Evolutionary conservation across 1,140 invertebrate genomes (phyloP).

Genomic region (Carcinoscorpius rotundicauda): DNA sequence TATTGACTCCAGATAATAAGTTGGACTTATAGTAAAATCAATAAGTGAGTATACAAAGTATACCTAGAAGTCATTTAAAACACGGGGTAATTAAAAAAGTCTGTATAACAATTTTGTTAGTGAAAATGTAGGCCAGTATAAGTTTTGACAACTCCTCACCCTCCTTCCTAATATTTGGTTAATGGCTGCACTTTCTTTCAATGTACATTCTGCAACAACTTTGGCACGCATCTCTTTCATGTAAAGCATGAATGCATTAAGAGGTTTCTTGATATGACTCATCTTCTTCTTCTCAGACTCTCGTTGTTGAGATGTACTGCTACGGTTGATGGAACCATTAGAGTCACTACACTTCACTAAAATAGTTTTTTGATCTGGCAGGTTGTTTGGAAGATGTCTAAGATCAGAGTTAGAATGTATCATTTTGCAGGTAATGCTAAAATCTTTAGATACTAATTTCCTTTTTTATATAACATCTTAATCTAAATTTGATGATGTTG

Average conservation of each 20-base stretch:
- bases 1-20: no score
- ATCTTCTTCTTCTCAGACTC: slow-evolving; percentile 19
- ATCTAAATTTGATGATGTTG: no score
- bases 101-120: no score
- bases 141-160: slow-evolving; percentile 49
- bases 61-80: no score
- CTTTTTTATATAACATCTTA: no score
- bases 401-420: not conserved
- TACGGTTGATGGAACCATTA: not conserved
- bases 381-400: slow-evolving; percentile 13
- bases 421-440: no score
- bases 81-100: no score
- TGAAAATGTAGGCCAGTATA: no score
- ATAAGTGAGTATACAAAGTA: no score
- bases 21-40: no score
- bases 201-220: slow-evolving; percentile 92
- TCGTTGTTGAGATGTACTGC: no score
- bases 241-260: slow-evolving; percentile 99
- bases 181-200: slow-evolving; percentile 97
- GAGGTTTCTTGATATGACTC: slow-evolving; percentile 93
- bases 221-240: slow-evolving; percentile 99
- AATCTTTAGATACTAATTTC: no score
- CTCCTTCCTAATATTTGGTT: slow-evolving; percentile 97
- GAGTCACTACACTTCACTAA: not conserved
- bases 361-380: slow-evolving; percentile 13